phyloP scores from a whole-genome alignment of 2,113 vertebrate species.

The Crypturellus undulatus region DNA sequence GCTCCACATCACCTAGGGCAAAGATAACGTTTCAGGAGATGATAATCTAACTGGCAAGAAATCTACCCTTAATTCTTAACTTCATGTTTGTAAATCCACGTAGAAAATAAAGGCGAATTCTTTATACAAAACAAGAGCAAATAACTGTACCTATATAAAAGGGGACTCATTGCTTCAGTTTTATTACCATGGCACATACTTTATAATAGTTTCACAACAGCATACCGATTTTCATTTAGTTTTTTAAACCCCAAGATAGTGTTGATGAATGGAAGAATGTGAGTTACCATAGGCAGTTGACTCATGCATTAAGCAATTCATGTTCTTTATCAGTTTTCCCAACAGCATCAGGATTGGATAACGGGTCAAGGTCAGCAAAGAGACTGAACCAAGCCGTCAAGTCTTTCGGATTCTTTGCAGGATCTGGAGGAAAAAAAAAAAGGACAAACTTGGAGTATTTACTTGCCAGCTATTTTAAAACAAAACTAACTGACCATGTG shows the following conservation, averaged over 20 bases:
- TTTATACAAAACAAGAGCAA: slow-evolving; percentile 76
- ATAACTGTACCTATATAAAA: slow-evolving; percentile 76
- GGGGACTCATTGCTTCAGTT: slow-evolving; percentile 66
- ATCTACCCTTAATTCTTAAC: slow-evolving; percentile 49
- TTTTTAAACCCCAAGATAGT: background rate
- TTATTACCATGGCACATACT: slow-evolving; percentile 81
- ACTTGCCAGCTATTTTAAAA: slow-evolving; percentile 28
- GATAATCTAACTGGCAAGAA: slow-evolving; percentile 55
- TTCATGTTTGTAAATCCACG: slow-evolving; percentile 39
- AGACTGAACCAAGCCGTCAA: slow-evolving; percentile 95
- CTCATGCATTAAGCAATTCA: slow-evolving; percentile 92
- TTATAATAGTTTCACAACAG: slow-evolving; percentile 75
- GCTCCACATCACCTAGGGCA: slow-evolving; percentile 22
- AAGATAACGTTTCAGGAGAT: slow-evolving; percentile 42
- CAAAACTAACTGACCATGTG: slow-evolving; percentile 12
- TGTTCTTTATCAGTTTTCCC: slow-evolving; percentile 90
- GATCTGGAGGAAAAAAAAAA: slow-evolving; percentile 74
- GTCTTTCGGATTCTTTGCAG: slow-evolving; percentile 82
- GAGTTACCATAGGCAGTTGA: slow-evolving; percentile 55
- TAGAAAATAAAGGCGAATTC: slow-evolving; percentile 57
- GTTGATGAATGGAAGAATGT: slow-evolving; percentile 44
- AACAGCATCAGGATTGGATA: slow-evolving; percentile 94
- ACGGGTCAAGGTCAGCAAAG: slow-evolving; percentile 95
- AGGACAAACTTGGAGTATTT: background rate
- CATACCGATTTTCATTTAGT: slow-evolving; percentile 49